phyloP scores from a whole-genome alignment of 1,140 invertebrate species.

The Ylistrum balloti region DNA sequence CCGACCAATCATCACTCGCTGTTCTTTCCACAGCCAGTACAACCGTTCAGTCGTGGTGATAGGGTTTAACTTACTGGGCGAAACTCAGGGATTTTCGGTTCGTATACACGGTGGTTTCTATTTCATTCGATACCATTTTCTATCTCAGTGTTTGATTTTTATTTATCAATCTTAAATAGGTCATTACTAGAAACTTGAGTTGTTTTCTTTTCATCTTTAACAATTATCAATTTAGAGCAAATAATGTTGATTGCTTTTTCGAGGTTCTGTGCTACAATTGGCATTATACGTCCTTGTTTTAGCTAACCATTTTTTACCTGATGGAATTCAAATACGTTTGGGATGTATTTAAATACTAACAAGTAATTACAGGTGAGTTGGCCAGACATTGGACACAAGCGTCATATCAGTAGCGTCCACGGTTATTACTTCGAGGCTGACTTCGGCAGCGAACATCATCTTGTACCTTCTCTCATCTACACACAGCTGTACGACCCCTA shows the following conservation, averaged over 20 bases:
- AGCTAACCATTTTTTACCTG: too few relatives aligned
- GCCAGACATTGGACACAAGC: slow-evolving; percentile 61
- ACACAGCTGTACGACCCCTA: slow-evolving; percentile 69
- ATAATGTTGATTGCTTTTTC: too few relatives aligned
- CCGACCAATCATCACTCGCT: slow-evolving; percentile 73
- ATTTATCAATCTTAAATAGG: too few relatives aligned
- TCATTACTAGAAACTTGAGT: too few relatives aligned
- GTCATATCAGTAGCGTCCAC: slow-evolving; percentile 49
- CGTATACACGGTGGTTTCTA: background rate
- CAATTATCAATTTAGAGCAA: too few relatives aligned
- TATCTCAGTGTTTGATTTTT: too few relatives aligned
- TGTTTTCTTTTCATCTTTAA: too few relatives aligned
- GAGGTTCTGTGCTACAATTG: too few relatives aligned
- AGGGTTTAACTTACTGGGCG: slow-evolving; percentile 71
- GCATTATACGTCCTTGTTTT: too few relatives aligned
- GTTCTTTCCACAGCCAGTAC: slow-evolving; percentile 70
- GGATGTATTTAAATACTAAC: too few relatives aligned
- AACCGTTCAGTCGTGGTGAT: slow-evolving; percentile 76
- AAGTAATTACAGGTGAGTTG: slow-evolving; percentile 62
- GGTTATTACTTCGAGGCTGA: slow-evolving; percentile 75
- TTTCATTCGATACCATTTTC: background rate
- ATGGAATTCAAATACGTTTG: too few relatives aligned
- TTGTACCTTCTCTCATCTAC: slow-evolving; percentile 67
- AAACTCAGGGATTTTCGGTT: slow-evolving; percentile 69
- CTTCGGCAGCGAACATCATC: slow-evolving; percentile 66